A percentile compares a stretch with the other conserved stretches of the same genome.
Conservation (phyloP, 2,888 invertebrate species). For the Ariolimax columbianus region DNA sequence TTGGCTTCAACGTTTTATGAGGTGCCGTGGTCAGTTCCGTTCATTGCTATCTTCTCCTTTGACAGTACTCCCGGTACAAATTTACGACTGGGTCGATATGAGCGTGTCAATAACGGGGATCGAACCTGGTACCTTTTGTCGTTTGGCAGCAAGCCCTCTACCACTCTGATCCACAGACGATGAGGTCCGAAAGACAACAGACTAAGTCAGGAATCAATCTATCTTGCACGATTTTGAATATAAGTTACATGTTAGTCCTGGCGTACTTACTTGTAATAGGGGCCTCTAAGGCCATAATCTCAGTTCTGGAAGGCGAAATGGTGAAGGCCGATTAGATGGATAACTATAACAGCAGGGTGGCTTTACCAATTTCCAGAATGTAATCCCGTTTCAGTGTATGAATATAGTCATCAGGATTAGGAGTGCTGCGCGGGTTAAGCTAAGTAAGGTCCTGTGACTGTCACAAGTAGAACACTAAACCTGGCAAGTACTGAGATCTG, state of each 20-base stretch:
- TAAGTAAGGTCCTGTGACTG: slow-evolving; percentile 22
- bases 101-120: no score
- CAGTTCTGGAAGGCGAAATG: slow-evolving; percentile 81
- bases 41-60: no score
- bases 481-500: slow-evolving; percentile 15
- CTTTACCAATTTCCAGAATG: slow-evolving; percentile 32
- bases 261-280: slow-evolving; percentile 66
- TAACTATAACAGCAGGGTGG: slow-evolving; percentile 21
- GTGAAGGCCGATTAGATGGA: slow-evolving; percentile 68
- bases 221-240: neutral
- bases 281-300: slow-evolving; percentile 80
- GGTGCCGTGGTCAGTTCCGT: no score
- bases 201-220: neutral
- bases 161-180: no score
- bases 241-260: neutral
- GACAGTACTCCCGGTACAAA: no score
- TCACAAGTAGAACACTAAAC: slow-evolving; percentile 30
- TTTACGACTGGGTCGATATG: no score
- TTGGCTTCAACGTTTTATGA: no score
- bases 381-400: slow-evolving; percentile 37
- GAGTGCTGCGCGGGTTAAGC: neutral
- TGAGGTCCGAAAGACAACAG: neutral
- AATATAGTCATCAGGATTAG: slow-evolving; percentile 42
- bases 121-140: no score
- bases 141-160: no score